phyloP scores from a whole-genome alignment of 2,113 vertebrate genomes.

The Gallinago paraguaiae region DNA sequence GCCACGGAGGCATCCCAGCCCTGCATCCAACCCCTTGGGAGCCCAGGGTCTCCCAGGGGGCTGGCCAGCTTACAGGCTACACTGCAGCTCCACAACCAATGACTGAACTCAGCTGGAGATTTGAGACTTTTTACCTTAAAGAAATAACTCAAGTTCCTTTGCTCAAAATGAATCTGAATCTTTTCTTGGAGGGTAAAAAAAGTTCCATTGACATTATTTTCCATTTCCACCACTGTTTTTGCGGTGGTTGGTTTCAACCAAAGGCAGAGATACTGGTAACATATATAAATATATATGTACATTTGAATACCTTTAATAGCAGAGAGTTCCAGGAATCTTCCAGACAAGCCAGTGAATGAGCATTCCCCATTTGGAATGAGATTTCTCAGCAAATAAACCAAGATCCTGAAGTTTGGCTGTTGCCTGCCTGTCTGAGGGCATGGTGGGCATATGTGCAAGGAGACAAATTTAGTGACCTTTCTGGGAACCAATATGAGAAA shows the following conservation, averaged over 20 bases:
- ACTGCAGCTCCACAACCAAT: neutral
- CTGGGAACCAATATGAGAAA: constrained; percentile 14
- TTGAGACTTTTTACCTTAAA: neutral
- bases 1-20: neutral
- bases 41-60: neutral
- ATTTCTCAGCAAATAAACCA: neutral
- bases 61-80: neutral
- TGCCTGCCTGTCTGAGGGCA: neutral
- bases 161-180: constrained; percentile 44
- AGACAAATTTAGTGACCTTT: constrained; percentile 2
- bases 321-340: neutral
- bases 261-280: neutral
- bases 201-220: constrained; percentile 43
- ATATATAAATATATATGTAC: neutral
- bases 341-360: neutral
- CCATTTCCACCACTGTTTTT: constrained; percentile 11
- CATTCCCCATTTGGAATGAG: neutral
- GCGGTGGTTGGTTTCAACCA: neutral
- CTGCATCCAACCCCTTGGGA: neutral
- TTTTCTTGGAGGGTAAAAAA: constrained; percentile 18
- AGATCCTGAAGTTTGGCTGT: neutral
- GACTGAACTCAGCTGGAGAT: neutral
- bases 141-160: neutral
- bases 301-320: neutral
- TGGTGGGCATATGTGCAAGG: neutral